These are phyloP conservation scores for Hyperoodon ampullatus DNA, from an alignment of 2,113 vertebrate genomes.

Conservation along the genomic window DNA sequence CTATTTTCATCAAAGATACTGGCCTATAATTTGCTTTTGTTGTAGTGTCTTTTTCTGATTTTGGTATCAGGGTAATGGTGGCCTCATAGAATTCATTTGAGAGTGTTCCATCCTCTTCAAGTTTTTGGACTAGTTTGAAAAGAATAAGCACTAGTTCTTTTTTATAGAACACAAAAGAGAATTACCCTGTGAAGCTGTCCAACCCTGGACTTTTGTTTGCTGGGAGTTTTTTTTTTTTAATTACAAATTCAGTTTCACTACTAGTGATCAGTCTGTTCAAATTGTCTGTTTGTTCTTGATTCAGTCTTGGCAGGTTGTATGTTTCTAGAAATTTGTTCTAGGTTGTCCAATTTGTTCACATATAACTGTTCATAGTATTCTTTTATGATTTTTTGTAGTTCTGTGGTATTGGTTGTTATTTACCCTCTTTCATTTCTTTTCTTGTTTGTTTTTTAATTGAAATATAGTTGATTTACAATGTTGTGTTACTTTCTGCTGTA, in stretches of 20 bases:
- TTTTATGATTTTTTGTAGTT: not conserved
- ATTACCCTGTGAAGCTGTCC: no score
- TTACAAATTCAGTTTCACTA: not conserved
- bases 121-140: no score
- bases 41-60: no score
- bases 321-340: not conserved
- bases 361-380: not conserved
- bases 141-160: no score
- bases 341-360: not conserved
- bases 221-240: no score
- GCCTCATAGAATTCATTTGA: no score
- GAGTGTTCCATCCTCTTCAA: no score
- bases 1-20: no score
- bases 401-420: not conserved
- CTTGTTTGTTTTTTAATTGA: not conserved
- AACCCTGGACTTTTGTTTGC: no score
- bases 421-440: not conserved
- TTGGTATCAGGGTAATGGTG: no score
- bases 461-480: not conserved
- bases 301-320: not conserved
- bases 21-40: no score
- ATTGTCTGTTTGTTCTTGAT: not conserved
- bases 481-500: not conserved
- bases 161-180: no score
- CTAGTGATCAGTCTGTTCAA: not conserved